Evolutionary conservation across 1,140 invertebrate genomes (phyloP).

Genomic region (Homalodisca vitripennis): DNA sequence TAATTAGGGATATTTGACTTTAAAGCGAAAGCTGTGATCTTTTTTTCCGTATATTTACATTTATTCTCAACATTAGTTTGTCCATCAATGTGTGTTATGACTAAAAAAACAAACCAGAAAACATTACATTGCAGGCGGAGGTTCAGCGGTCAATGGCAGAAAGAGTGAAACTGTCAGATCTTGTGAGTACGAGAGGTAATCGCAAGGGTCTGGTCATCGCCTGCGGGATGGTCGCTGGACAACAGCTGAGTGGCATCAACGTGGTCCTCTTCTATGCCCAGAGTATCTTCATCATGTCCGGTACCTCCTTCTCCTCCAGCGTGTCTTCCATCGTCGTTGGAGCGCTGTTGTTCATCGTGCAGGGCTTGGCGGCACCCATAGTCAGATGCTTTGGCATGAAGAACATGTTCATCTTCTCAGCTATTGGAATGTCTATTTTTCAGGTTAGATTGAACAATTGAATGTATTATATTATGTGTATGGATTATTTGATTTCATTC

Average conservation of each 20-base stretch:
- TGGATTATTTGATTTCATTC: no score
- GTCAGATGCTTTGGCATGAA: conserved; percentile 76
- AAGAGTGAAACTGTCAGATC: conserved; percentile 56
- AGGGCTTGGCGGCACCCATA: conserved; percentile 64
- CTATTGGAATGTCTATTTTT: conserved; percentile 58
- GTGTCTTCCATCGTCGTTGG: conserved; percentile 78
- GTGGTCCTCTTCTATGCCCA: conserved; percentile 68
- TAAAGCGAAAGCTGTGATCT: no score
- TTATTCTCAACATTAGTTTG: no score
- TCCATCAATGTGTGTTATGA: no score
- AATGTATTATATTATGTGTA: neutral
- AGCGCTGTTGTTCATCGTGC: conserved; percentile 67
- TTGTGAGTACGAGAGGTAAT: conserved; percentile 57
- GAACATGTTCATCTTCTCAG: conserved; percentile 67
- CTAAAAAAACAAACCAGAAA: no score
- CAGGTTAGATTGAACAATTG: conserved; percentile 43
- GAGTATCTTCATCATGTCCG: conserved; percentile 65
- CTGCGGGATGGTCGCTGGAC: conserved; percentile 67
- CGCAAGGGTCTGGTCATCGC: conserved; percentile 67
- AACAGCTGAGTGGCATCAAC: conserved; percentile 67
- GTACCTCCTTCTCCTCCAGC: conserved; percentile 56
- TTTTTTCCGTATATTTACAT: no score
- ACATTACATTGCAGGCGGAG: conserved; percentile 36
- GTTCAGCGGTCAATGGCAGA: conserved; percentile 46
- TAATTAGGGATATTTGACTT: no score